These are phyloP conservation scores for Procambarus clarkii DNA, from an alignment of 1,140 invertebrate genomes.

Conservation along the genomic window DNA sequence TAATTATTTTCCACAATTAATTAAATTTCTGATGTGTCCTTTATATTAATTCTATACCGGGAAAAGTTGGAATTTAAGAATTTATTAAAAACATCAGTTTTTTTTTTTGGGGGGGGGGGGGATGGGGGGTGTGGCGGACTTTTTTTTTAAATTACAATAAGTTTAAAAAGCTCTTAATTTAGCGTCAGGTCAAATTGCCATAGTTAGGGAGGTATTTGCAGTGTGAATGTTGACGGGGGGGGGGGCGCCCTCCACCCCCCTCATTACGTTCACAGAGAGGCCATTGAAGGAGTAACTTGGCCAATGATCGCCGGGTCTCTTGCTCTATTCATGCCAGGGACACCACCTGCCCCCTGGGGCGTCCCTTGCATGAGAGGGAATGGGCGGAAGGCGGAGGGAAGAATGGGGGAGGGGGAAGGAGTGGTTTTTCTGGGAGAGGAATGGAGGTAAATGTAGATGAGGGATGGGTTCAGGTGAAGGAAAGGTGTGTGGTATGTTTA, in stretches of 20 bases:
- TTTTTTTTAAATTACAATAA: not conserved
- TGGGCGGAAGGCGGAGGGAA: too few relatives aligned
- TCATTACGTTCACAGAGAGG: slow-evolving; percentile 38
- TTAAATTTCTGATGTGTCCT: not conserved
- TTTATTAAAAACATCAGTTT: not conserved
- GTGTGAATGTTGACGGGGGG: slow-evolving; percentile 25
- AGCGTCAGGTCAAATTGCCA: slow-evolving; percentile 32
- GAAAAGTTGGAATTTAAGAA: not conserved
- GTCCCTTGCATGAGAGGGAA: not conserved
- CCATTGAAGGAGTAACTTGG: slow-evolving; percentile 20
- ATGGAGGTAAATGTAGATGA: too few relatives aligned
- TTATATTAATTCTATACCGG: not conserved
- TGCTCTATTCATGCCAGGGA: slow-evolving; percentile 25
- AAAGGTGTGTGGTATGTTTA: too few relatives aligned
- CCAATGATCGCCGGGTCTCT: slow-evolving; percentile 21
- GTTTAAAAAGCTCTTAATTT: slow-evolving; percentile 36
- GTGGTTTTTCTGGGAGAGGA: too few relatives aligned
- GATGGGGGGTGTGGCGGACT: not conserved
- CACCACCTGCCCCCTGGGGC: slow-evolving; percentile 25
- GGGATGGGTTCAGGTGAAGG: too few relatives aligned
- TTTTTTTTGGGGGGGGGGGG: not conserved
- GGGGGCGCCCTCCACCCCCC: not conserved
- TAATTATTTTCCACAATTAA: slow-evolving; percentile 16
- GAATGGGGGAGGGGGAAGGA: too few relatives aligned
- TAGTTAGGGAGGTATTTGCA: slow-evolving; percentile 32